Evolutionary conservation across 2,888 invertebrate species (phyloP).

Genomic region (Acleris cristana): DNA sequence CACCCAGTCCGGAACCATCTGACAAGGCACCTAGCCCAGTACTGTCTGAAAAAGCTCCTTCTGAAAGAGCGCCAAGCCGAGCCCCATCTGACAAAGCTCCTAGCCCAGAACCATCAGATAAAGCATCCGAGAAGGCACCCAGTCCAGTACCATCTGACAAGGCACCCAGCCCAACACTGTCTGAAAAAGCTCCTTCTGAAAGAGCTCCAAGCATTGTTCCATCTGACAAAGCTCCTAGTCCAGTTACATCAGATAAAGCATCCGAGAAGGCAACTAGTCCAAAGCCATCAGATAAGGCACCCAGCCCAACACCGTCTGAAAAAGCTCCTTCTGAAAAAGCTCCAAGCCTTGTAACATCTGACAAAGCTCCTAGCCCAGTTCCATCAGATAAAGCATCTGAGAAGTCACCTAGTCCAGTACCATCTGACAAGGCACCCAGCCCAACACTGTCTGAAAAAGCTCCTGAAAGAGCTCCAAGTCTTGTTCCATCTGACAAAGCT

Average conservation of each 20-base stretch:
- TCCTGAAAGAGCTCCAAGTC: constrained; percentile 20
- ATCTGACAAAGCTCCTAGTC: constrained; percentile 24
- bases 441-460: constrained; percentile 19
- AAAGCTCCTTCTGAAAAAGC: constrained; percentile 5
- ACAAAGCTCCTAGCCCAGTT: constrained; percentile 23
- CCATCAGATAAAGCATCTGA: constrained; percentile 19
- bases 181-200: constrained; percentile 2
- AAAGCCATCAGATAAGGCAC: constrained; percentile 24
- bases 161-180: constrained; percentile 5
- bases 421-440: constrained; percentile 25
- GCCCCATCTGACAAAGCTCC: background rate
- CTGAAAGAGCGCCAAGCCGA: constrained; percentile 9
- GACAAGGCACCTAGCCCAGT: constrained; percentile 15
- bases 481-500: constrained; percentile 23
- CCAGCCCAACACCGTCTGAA: constrained; percentile 26
- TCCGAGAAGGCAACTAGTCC: constrained; percentile 22
- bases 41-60: background rate
- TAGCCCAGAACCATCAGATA: constrained; percentile 34
- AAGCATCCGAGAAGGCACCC: constrained; percentile 15
- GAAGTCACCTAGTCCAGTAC: constrained; percentile 9
- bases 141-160: constrained; percentile 11
- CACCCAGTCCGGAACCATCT: constrained; percentile 3
- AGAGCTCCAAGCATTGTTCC: constrained; percentile 9
- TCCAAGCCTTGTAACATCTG: constrained; percentile 15
- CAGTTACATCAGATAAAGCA: constrained; percentile 18